Evolutionary conservation across 2,888 invertebrate genomes (phyloP), one percentile per base, ranked within the genome.

Genomic region (Pristionchus maxplancki): DNA sequence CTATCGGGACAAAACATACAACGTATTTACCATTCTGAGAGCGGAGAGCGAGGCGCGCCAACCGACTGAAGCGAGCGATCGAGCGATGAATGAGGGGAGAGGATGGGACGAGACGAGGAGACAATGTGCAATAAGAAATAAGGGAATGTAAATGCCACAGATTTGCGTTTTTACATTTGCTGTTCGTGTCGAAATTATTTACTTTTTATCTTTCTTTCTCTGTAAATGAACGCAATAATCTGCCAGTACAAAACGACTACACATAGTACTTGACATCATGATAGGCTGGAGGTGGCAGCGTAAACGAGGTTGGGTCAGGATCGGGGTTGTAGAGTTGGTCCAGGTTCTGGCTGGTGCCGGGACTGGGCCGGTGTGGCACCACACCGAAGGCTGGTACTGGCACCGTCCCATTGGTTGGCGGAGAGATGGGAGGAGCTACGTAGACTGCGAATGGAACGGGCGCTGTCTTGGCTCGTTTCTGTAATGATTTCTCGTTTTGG

Each of bases 231-330:
- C n/a, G n/a, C n/a, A n/a, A n/a, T n/a, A 4, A 31, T 17, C 34
- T 13, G 13, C 34, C 15, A 31, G 64, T 1, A 13, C 15, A 34
- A 31, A 5, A 34, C 6, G 24, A 20, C 71, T 71, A 71, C 15
- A 37, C 71, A 37, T 71, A 71, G 37, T 71, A 71, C 71, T 71
- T 37, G 17, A 71, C 71, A 71, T 71, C 71, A 24, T 34, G 31
- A 34, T 71, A 71, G 37, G 37, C 20, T 71, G 71, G 71, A 24
- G 71, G 37, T 9, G 71, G 71, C 17, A 17, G 71, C 31, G 37
- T 71, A 24, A 71, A 71, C 5, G 71, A 71, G 34, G 31, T 20
- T 24, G 71, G 71, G 8, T 71, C 31, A 20, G 20, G 13, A 20
- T 71, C 71, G 8, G 34, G 20, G 2, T 17, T 37, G 31, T 71